Evolutionary conservation across 2,113 vertebrate species (phyloP).

Genomic region (Toxotes chatareus): DNA sequence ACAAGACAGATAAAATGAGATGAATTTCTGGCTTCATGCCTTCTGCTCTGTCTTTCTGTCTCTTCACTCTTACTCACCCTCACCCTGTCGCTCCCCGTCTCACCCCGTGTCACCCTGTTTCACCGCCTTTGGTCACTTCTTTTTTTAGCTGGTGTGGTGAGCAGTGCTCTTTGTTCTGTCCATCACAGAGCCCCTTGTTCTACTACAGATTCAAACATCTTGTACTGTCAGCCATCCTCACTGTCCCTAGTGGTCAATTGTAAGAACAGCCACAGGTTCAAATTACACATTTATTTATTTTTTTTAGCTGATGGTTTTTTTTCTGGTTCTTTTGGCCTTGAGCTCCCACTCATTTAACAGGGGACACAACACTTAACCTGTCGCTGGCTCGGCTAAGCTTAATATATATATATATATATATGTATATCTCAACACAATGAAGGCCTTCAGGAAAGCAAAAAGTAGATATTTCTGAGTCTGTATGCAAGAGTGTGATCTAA

Average conservation of each 20-base stretch:
- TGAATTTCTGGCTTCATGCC: slow-evolving; percentile 9
- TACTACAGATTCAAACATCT: slow-evolving; percentile 24
- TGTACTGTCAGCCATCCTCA: slow-evolving; percentile 9
- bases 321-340: background rate
- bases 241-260: slow-evolving; percentile 56
- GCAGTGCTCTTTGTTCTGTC: slow-evolving; percentile 57
- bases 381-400: background rate
- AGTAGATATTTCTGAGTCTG: too few species aligned
- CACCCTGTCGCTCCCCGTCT: background rate
- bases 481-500: too few species aligned
- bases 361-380: background rate
- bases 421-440: background rate
- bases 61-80: background rate
- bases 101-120: slow-evolving; percentile 8
- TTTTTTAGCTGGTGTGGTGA: slow-evolving; percentile 47
- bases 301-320: background rate
- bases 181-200: slow-evolving; percentile 57
- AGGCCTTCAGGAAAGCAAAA: background rate
- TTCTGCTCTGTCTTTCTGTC: background rate
- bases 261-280: slow-evolving; percentile 24
- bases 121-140: background rate
- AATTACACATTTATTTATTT: background rate
- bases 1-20: slow-evolving; percentile 21
- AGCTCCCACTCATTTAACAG: background rate
- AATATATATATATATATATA: too few species aligned